Evolutionary conservation across 2,113 vertebrate species (phyloP).

Genomic region (Oplegnathus fasciatus): DNA sequence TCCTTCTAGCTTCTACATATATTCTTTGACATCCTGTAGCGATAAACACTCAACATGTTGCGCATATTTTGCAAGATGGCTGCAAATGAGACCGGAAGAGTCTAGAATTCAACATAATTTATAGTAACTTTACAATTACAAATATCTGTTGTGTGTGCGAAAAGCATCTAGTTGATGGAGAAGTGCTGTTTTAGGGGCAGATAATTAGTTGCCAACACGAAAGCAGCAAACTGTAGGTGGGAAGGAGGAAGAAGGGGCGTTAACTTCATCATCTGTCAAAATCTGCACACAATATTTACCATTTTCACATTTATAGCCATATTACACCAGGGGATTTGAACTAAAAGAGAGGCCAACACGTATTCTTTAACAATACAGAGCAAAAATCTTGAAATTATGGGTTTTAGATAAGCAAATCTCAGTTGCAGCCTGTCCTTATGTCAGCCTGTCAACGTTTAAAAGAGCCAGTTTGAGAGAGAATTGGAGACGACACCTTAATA

Average conservation of each 20-base stretch:
- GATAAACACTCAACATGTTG: not conserved
- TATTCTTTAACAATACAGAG: not conserved
- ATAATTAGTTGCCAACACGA: not conserved
- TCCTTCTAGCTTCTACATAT: not conserved
- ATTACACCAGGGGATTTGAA: not conserved
- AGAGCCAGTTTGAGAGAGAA: not conserved
- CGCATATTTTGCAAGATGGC: not conserved
- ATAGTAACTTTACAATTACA: not conserved
- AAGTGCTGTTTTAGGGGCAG: not conserved
- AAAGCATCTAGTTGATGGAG: not conserved
- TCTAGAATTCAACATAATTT: not conserved
- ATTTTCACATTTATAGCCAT: not conserved
- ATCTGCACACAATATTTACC: not conserved
- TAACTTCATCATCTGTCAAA: not conserved
- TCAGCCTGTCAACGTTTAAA: not conserved
- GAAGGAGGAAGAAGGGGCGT: constrained; percentile 23
- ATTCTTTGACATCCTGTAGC: constrained; percentile 17
- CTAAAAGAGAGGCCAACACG: not conserved
- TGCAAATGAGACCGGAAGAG: not conserved
- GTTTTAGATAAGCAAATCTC: not conserved
- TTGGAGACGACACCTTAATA: not conserved
- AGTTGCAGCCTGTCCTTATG: not conserved
- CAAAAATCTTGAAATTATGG: not conserved
- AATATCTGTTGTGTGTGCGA: no score
- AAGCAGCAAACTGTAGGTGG: not conserved